Conservation (phyloP, 2,888 invertebrate species). For the Himalopsyche japonica region DNA sequence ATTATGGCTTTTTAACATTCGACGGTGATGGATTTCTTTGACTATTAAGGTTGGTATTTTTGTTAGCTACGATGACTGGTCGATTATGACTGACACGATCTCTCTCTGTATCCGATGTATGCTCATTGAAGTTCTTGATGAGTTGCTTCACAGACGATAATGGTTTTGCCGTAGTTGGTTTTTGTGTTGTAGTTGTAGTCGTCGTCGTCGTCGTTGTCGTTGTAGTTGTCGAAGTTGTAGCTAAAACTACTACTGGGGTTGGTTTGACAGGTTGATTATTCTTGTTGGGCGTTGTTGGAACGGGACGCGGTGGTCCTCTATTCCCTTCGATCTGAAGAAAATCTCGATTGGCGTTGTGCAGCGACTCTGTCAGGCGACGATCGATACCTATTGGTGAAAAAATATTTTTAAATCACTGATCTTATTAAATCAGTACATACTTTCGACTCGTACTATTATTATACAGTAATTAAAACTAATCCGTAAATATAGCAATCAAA, state of each 20-base stretch:
- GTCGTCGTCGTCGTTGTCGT: not conserved
- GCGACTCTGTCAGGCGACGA: conserved; percentile 16
- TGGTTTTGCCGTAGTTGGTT: conserved; percentile 17
- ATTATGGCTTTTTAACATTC: not conserved
- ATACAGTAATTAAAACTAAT: no score
- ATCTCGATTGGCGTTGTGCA: conserved; percentile 34
- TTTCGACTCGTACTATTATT: no score
- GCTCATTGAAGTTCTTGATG: conserved; percentile 30
- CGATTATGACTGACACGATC: not conserved
- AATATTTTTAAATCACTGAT: no score
- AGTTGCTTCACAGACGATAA: conserved; percentile 20
- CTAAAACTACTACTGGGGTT: not conserved
- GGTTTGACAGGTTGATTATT: not conserved
- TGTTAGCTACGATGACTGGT: not conserved
- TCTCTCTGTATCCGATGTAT: conserved; percentile 13
- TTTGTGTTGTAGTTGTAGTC: not conserved
- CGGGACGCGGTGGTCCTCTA: conserved; percentile 43
- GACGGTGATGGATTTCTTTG: not conserved
- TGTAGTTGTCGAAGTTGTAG: conserved; percentile 4
- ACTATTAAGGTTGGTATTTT: not conserved
- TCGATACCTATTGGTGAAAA: conserved; percentile 7
- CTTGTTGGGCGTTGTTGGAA: conserved; percentile 43
- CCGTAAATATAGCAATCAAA: no score
- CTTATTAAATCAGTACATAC: no score
- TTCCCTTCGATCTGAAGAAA: conserved; percentile 35